phyloP scores from a whole-genome alignment of 2,797 vertebrate species.

The Phataginus tetradactyla region DNA sequence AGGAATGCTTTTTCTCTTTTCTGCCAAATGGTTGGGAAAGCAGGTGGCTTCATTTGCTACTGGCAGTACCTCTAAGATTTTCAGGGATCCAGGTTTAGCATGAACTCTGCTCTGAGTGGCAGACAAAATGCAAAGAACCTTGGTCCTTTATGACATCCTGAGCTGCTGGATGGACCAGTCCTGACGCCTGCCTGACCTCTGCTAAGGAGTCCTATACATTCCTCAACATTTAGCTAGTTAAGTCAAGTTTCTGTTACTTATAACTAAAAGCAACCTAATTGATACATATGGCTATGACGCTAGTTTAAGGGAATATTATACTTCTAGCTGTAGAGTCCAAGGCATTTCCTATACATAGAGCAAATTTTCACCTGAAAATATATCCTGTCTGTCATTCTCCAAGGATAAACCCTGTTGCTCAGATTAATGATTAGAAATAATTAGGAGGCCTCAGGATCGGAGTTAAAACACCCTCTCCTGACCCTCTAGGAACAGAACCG shows the following conservation, averaged over 20 bases:
- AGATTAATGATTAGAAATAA: conserved; percentile 22
- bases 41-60: neutral
- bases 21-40: neutral
- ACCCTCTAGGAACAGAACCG: neutral
- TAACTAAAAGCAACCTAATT: neutral
- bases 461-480: neutral
- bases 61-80: neutral
- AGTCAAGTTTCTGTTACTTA: neutral
- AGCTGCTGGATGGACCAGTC: neutral
- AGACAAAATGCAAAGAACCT: neutral
- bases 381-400: neutral
- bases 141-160: neutral
- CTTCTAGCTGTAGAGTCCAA: neutral
- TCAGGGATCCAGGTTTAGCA: neutral
- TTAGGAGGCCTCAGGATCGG: neutral
- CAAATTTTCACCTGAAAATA: conserved; percentile 4
- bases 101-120: neutral
- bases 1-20: neutral
- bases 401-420: neutral
- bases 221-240: neutral
- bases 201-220: neutral
- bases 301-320: neutral
- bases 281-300: neutral
- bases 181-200: neutral
- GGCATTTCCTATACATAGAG: neutral